Evolutionary conservation across 2,113 vertebrate species (phyloP).

Genomic region (Pteropus alecto): DNA sequence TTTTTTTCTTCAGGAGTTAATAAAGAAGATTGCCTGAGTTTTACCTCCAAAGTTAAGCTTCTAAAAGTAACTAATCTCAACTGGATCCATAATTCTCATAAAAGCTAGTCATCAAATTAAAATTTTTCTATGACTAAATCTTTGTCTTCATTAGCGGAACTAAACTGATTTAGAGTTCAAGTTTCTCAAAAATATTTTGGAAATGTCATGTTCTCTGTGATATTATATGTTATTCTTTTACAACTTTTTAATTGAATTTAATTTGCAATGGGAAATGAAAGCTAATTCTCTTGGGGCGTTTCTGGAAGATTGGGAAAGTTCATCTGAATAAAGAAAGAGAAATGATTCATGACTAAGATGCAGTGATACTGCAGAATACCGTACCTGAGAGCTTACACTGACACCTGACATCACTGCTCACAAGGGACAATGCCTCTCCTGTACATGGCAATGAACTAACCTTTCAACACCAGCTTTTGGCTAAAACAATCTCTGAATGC

Average conservation of each 20-base stretch:
- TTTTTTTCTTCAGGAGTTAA: not conserved
- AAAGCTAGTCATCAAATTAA: not conserved
- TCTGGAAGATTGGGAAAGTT: conserved; percentile 67
- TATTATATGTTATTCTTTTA: conserved; percentile 64
- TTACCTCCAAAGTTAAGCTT: conserved; percentile 16
- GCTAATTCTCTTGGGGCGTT: conserved; percentile 43
- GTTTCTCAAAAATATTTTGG: conserved; percentile 69
- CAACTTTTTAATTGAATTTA: conserved; percentile 64
- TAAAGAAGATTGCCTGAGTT: not conserved
- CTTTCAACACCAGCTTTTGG: not conserved
- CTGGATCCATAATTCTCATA: conserved; percentile 22
- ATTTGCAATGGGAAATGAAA: conserved; percentile 67
- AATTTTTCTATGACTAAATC: conserved; percentile 53
- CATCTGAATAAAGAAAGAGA: conserved; percentile 12
- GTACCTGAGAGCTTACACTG: not conserved
- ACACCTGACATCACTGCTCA: not conserved
- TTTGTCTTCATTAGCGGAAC: conserved; percentile 32
- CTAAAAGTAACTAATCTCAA: conserved; percentile 1
- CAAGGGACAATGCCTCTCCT: not conserved
- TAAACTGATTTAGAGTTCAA: conserved; percentile 58
- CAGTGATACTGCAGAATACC: not conserved
- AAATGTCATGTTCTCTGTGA: conserved; percentile 66
- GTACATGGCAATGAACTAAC: not conserved
- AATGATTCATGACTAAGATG: not conserved
- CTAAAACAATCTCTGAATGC: not conserved